Conservation (phyloP, 1,140 invertebrate species). For the Drosophila setifemur region DNA sequence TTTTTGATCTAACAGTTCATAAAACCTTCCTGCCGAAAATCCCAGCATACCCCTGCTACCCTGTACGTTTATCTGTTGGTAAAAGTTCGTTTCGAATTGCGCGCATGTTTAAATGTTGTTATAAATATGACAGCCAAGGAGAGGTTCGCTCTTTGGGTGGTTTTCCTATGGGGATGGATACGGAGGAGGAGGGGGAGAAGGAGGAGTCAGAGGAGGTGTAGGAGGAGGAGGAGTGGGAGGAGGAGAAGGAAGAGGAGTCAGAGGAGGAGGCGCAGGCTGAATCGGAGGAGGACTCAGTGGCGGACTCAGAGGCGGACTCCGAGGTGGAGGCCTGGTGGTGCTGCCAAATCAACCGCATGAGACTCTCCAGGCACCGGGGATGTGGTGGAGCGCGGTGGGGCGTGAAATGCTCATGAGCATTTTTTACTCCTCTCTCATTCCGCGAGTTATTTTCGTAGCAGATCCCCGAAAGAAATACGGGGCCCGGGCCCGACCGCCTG, state of each 20-base stretch:
- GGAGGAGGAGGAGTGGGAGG: not conserved
- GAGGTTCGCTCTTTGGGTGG: constrained; percentile 1
- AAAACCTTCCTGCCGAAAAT: not conserved
- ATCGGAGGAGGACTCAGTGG: too few species aligned
- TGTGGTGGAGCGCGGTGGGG: too few species aligned
- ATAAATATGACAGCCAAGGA: constrained; percentile 49
- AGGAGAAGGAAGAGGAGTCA: too few species aligned
- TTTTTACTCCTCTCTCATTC: constrained; percentile 8
- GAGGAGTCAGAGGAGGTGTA: not conserved
- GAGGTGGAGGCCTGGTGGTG: too few species aligned
- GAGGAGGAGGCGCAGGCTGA: not conserved
- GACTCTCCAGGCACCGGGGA: not conserved
- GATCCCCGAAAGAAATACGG: constrained; percentile 5
- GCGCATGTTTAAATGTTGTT: constrained; percentile 65
- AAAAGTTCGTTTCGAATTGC: constrained; percentile 45
- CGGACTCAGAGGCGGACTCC: not conserved
- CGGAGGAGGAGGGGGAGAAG: not conserved
- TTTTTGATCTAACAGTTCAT: too few species aligned
- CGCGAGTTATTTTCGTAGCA: constrained; percentile 35
- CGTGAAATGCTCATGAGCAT: constrained; percentile 23
- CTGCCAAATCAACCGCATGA: constrained; percentile 42
- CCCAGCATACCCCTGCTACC: not conserved
- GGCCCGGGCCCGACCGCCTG: constrained; percentile 4
- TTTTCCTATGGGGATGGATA: too few species aligned
- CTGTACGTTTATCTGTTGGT: not conserved